Evolutionary conservation across 2,888 invertebrate species (phyloP).

Genomic region (Phaonia tiefii): DNA sequence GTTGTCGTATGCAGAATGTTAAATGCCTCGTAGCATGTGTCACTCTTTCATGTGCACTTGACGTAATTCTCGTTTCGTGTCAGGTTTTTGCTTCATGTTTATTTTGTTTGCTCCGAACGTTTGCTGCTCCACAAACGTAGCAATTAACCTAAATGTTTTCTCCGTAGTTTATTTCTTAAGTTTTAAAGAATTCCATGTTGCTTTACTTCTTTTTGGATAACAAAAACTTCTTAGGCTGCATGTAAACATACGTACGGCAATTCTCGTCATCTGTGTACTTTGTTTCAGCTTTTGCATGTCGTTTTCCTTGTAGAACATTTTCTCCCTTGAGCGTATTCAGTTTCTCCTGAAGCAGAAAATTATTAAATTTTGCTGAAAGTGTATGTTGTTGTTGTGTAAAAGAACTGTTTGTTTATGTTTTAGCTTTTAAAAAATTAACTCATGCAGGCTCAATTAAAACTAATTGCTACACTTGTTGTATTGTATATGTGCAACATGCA

Average conservation of each 20-base stretch:
- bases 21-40: conserved; percentile 53
- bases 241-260: background rate
- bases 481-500: background rate
- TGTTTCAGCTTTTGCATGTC: conserved; percentile 17
- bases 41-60: conserved; percentile 38
- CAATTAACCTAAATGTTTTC: conserved; percentile 66
- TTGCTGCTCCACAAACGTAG: conserved; percentile 18
- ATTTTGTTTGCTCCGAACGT: background rate
- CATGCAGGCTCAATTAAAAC: conserved; percentile 68
- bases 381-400: conserved; percentile 34
- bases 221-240: background rate
- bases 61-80: conserved; percentile 2
- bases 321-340: conserved; percentile 26
- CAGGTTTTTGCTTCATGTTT: background rate
- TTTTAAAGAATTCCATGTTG: conserved; percentile 39
- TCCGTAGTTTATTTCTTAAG: background rate
- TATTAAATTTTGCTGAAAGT: conserved; percentile 54
- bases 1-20: background rate
- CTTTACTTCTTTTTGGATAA: background rate
- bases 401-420: conserved; percentile 40
- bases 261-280: conserved; percentile 3
- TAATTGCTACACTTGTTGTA: conserved; percentile 66
- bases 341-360: conserved; percentile 61
- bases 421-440: conserved; percentile 62
- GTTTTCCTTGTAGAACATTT: conserved; percentile 50